Evolutionary conservation across 2,888 invertebrate genomes (phyloP).

Genomic region (Dynastes tityus): DNA sequence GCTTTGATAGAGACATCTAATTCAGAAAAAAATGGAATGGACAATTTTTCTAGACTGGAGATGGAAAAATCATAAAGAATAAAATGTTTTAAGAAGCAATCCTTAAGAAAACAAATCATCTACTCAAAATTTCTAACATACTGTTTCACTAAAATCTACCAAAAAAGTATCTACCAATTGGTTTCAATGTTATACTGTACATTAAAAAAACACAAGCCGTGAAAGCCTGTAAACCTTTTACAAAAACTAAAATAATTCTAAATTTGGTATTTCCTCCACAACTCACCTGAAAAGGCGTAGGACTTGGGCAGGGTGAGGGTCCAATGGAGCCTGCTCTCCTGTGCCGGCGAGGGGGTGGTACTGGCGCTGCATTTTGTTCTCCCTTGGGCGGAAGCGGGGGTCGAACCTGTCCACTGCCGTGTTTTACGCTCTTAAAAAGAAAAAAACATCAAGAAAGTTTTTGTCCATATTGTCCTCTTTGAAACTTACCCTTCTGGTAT

Average conservation of each 20-base stretch:
- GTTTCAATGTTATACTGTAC: no score
- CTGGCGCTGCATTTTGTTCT: slow-evolving; percentile 73
- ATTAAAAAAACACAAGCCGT: no score
- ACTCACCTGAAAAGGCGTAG: slow-evolving; percentile 69
- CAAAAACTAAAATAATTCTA: background rate
- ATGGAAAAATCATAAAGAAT: background rate
- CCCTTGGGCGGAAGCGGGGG: slow-evolving; percentile 83
- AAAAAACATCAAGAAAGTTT: slow-evolving; percentile 2
- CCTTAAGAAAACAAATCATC: background rate
- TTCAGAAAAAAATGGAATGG: background rate
- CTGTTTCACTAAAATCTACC: no score
- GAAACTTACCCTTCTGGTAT: slow-evolving; percentile 80
- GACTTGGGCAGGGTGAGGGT: slow-evolving; percentile 71
- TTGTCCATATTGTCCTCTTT: background rate
- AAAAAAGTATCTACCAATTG: no score
- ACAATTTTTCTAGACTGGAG: background rate
- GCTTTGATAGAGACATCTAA: slow-evolving; percentile 56
- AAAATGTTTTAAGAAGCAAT: background rate
- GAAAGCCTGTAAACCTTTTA: background rate
- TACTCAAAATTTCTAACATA: background rate
- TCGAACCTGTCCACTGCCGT: slow-evolving; percentile 60
- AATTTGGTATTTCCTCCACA: background rate
- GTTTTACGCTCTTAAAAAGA: slow-evolving; percentile 59
- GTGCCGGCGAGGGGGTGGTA: slow-evolving; percentile 79
- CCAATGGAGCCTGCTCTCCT: slow-evolving; percentile 73